A percentile compares a stretch with the other conserved stretches of the same genome.
Evolutionary conservation across 2,888 invertebrate genomes (phyloP).

Genomic region (Dimorphilus gyrociliatus): DNA sequence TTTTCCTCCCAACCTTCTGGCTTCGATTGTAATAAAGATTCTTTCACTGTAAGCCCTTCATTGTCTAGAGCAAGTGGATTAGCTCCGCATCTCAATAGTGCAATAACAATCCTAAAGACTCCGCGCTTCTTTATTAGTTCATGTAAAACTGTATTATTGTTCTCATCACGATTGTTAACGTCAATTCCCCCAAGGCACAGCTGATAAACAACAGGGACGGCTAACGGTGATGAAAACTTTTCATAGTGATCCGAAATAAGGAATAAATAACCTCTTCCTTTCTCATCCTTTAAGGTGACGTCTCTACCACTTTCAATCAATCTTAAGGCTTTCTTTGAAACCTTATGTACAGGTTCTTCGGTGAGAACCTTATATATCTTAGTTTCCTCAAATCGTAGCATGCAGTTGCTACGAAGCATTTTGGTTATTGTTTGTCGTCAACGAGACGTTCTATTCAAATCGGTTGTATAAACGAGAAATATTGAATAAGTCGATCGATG

Average conservation of each 20-base stretch:
- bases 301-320: slow-evolving; percentile 20
- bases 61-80: neutral
- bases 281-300: slow-evolving; percentile 16
- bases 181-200: slow-evolving; percentile 23
- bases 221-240: slow-evolving; percentile 18
- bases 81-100: slow-evolving; percentile 21
- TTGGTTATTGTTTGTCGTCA: no score
- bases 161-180: slow-evolving; percentile 18
- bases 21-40: no score
- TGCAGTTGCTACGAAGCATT: no score
- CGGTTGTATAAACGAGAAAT: no score
- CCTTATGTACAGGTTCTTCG: slow-evolving; percentile 14
- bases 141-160: slow-evolving; percentile 19
- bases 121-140: slow-evolving; percentile 17
- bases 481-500: no score
- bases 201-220: slow-evolving; percentile 22
- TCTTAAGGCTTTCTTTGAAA: slow-evolving; percentile 16
- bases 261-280: slow-evolving; percentile 20
- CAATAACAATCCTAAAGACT: slow-evolving; percentile 20
- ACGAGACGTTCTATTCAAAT: no score
- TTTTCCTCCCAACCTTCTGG: no score
- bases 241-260: slow-evolving; percentile 18
- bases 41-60: no score
- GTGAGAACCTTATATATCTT: slow-evolving; percentile 38
- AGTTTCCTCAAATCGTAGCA: slow-evolving; percentile 6